Evolutionary conservation across 2,888 invertebrate genomes (phyloP).

Genomic region (Pherbina coryleti): DNA sequence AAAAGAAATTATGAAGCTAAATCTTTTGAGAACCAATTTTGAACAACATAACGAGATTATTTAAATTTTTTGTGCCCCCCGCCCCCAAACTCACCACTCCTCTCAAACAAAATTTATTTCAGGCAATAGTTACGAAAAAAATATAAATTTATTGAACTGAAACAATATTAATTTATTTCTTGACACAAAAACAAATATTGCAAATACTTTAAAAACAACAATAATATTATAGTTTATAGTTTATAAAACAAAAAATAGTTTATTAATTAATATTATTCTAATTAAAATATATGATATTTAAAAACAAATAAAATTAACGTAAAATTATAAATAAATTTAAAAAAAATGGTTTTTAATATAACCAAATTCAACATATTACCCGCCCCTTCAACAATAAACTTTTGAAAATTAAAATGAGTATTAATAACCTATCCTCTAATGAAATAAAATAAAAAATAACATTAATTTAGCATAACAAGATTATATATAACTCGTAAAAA

Average conservation of each 20-base stretch:
- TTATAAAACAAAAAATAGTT: constrained; percentile 19
- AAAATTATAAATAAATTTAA: constrained; percentile 42
- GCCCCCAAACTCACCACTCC: no score
- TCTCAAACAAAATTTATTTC: no score
- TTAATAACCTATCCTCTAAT: constrained; percentile 33
- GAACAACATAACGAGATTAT: no score
- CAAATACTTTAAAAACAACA: background rate
- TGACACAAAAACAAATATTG: background rate
- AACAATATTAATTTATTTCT: background rate
- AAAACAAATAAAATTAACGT: constrained; percentile 37
- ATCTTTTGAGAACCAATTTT: no score
- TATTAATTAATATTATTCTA: constrained; percentile 18
- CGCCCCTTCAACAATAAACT: constrained; percentile 56
- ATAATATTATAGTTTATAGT: background rate
- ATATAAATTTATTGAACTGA: no score
- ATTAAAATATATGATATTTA: constrained; percentile 33
- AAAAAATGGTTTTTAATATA: constrained; percentile 41
- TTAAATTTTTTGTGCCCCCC: no score
- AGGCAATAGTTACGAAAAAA: background rate
- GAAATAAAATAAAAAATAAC: background rate
- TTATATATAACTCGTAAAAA: constrained; percentile 9
- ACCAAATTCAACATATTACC: constrained; percentile 46
- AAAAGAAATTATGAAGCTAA: no score
- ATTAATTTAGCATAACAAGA: background rate
- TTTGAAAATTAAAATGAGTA: constrained; percentile 49